Conservation (phyloP, 2,113 vertebrate genomes). For the Hydrolagus affinis region DNA sequence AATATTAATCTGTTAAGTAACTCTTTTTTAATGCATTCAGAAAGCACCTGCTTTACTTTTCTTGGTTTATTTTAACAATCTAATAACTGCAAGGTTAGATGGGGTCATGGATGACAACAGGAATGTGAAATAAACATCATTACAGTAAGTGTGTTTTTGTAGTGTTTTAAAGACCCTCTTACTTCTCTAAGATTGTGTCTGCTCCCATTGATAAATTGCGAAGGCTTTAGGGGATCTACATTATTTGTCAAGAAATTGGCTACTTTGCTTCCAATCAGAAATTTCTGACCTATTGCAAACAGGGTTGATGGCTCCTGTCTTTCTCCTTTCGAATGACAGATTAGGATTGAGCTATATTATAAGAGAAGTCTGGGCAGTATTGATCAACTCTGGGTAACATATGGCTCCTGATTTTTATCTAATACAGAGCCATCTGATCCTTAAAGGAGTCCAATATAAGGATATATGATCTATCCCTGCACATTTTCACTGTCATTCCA, state of each 20-base stretch:
- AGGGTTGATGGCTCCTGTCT: neutral
- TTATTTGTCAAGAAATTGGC: neutral
- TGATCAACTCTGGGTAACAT: conserved; percentile 20
- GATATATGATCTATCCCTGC: conserved; percentile 14
- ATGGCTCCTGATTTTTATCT: conserved; percentile 31
- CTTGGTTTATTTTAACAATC: conserved; percentile 10
- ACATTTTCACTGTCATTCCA: conserved; percentile 28
- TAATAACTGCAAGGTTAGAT: conserved; percentile 23
- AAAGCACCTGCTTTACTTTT: conserved; percentile 26
- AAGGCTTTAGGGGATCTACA: neutral
- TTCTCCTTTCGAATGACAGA: conserved; percentile 2
- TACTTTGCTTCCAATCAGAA: neutral
- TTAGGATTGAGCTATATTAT: conserved; percentile 15
- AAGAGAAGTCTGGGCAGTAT: neutral
- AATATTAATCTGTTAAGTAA: conserved; percentile 30
- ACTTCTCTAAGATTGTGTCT: neutral
- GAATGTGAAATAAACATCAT: conserved; percentile 28
- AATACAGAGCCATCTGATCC: conserved; percentile 29
- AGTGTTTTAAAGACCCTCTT: neutral
- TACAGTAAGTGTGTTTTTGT: conserved; percentile 6
- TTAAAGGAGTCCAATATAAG: neutral
- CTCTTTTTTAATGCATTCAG: conserved; percentile 24
- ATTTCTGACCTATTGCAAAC: neutral
- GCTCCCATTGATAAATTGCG: neutral
- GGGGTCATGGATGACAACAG: conserved; percentile 16